phyloP scores from a whole-genome alignment of 2,797 vertebrate species.

The Philypnodon macrostomus region DNA sequence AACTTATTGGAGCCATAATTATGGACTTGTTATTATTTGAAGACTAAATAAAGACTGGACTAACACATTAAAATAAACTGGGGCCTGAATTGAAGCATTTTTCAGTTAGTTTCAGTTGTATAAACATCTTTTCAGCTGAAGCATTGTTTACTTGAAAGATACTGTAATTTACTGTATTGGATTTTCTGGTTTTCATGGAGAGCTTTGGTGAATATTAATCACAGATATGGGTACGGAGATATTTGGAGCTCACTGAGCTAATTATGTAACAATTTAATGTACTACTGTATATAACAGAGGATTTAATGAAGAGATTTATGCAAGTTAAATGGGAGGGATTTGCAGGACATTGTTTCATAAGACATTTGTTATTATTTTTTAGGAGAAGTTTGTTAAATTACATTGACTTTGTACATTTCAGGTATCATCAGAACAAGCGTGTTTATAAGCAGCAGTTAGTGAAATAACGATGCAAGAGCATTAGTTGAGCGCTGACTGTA shows the following conservation, averaged over 20 bases:
- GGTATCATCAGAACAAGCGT: slow-evolving; percentile 22
- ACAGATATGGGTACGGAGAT: slow-evolving; percentile 34
- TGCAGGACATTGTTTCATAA: slow-evolving; percentile 28
- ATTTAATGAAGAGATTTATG: slow-evolving; percentile 71
- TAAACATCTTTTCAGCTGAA: slow-evolving; percentile 48
- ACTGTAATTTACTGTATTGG: slow-evolving; percentile 63
- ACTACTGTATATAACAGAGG: slow-evolving; percentile 68
- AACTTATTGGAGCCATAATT: background rate
- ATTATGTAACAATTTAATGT: slow-evolving; percentile 42
- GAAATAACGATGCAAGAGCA: slow-evolving; percentile 1
- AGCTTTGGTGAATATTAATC: slow-evolving; percentile 23
- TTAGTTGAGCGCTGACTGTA: slow-evolving; percentile 12
- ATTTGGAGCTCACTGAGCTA: slow-evolving; percentile 31
- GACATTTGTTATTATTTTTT: slow-evolving; percentile 27
- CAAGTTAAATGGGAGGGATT: slow-evolving; percentile 50
- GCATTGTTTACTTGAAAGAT: slow-evolving; percentile 62
- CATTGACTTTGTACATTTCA: slow-evolving; percentile 21
- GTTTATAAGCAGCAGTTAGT: background rate
- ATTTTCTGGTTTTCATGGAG: slow-evolving; percentile 7
- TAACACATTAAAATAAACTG: too few species aligned
- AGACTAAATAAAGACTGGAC: too few species aligned
- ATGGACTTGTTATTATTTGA: background rate
- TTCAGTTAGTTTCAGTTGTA: slow-evolving; percentile 30
- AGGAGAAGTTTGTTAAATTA: slow-evolving; percentile 4
- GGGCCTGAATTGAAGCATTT: too few species aligned